A percentile compares a stretch with the other conserved stretches of the same genome.
These are phyloP conservation scores for Chroicocephalus ridibundus DNA, from an alignment of 2,113 vertebrate species.

Conservation along the genomic window DNA sequence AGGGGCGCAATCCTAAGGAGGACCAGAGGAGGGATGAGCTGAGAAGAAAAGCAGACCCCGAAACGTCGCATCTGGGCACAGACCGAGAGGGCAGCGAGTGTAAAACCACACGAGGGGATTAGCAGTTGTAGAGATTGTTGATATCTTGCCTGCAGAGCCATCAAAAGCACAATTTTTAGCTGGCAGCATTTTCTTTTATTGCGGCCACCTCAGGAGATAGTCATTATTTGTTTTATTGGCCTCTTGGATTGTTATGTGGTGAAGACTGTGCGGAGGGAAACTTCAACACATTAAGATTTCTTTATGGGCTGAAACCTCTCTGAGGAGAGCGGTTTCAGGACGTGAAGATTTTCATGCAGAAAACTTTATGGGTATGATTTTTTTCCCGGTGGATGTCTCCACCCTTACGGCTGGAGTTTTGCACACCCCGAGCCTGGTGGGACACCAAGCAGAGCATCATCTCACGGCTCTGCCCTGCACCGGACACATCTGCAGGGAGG, in stretches of 20 bases:
- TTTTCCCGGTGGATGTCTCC: neutral
- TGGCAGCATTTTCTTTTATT: neutral
- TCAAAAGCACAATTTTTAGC: slow-evolving; percentile 11
- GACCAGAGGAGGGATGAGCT: neutral
- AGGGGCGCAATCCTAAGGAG: neutral
- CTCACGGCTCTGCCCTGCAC: neutral
- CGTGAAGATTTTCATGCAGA: neutral
- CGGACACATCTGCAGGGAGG: neutral
- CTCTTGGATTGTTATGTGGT: neutral
- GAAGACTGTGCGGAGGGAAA: neutral
- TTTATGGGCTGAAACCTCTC: neutral
- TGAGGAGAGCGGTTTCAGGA: neutral
- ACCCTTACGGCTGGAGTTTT: neutral
- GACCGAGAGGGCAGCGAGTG: neutral
- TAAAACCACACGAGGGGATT: neutral
- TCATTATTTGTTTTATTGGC: slow-evolving; percentile 21
- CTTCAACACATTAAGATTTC: neutral
- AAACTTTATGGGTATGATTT: neutral
- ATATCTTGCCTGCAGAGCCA: neutral
- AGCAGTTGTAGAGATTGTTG: neutral
- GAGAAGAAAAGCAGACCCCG: neutral
- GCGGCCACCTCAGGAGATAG: neutral
- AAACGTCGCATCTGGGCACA: neutral
- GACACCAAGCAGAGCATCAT: neutral
- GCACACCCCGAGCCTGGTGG: neutral